A percentile compares a stretch with the other conserved stretches of the same genome.
Evolutionary conservation across 64 coral and sea anemone genomes (phyloP).

Genomic region (Catalaphyllia jardinei): DNA sequence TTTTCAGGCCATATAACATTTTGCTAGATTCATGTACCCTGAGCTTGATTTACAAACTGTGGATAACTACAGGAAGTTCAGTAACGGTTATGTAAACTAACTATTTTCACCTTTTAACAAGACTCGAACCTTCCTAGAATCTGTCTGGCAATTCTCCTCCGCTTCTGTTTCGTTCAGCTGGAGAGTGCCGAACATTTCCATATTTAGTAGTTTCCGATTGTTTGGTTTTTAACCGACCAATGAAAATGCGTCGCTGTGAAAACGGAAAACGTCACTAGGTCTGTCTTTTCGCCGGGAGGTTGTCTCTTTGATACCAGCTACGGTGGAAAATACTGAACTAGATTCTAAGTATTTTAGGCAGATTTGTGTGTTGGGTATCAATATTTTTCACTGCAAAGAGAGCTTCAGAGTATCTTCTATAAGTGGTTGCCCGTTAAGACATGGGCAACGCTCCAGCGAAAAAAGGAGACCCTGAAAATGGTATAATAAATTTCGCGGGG

Average conservation of each 20-base stretch:
- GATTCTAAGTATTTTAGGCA: slow-evolving; percentile 49
- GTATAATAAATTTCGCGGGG: slow-evolving; percentile 85
- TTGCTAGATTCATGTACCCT: not conserved
- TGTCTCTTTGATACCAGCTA: slow-evolving; percentile 73
- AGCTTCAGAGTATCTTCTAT: slow-evolving; percentile 9
- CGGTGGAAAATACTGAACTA: slow-evolving; percentile 49
- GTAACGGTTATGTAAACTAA: not conserved
- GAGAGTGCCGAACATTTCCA: slow-evolving; percentile 25
- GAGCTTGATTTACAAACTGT: not conserved
- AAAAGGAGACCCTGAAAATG: slow-evolving; percentile 98
- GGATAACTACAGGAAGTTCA: not conserved
- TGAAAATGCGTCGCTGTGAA: not conserved
- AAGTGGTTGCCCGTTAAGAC: slow-evolving; percentile 71
- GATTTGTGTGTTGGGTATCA: slow-evolving; percentile 17
- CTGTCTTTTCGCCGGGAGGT: slow-evolving; percentile 23
- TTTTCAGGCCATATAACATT: no score
- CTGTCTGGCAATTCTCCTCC: slow-evolving; percentile 24
- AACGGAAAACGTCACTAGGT: slow-evolving; percentile 33
- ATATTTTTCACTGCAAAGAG: slow-evolving; percentile 43
- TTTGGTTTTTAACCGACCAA: slow-evolving; percentile 31
- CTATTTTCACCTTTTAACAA: not conserved
- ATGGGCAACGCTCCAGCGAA: slow-evolving; percentile 90
- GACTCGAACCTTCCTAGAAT: not conserved
- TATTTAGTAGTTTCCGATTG: slow-evolving; percentile 35
- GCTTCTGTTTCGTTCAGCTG: slow-evolving; percentile 1